Percentiles rank a stretch among this genome's conserved stretches.
These are phyloP conservation scores for Calidris pygmaea DNA, from an alignment of 2,113 vertebrate species.

Conservation along the genomic window DNA sequence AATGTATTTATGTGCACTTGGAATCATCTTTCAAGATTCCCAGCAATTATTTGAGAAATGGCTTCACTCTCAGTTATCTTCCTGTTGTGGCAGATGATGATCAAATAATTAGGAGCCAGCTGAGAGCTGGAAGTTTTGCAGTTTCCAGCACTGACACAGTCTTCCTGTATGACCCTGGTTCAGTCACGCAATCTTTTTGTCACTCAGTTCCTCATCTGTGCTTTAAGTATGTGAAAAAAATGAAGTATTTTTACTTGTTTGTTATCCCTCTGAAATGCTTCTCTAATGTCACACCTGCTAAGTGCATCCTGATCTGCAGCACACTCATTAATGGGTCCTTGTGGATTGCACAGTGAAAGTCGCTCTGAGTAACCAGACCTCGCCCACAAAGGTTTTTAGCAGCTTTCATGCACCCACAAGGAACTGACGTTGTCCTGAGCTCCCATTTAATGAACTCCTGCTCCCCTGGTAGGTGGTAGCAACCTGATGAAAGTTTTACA, in stretches of 20 bases:
- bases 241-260: not conserved
- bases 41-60: not conserved
- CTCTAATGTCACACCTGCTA: not conserved
- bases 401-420: not conserved
- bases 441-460: not conserved
- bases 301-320: not conserved
- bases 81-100: not conserved
- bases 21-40: not conserved
- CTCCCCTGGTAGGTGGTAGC: not conserved
- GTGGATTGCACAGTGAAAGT: not conserved
- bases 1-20: not conserved
- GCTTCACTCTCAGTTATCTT: not conserved
- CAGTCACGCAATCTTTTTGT: not conserved
- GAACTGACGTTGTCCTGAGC: not conserved
- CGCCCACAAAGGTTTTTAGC: not conserved
- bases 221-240: not conserved
- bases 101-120: not conserved
- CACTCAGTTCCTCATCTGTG: conserved; percentile 28
- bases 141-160: conserved; percentile 1
- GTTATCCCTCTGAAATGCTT: not conserved
- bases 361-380: not conserved
- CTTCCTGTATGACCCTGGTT: conserved; percentile 4
- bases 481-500: not conserved
- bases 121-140: not conserved
- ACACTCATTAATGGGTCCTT: not conserved